Percentiles rank a stretch among this genome's conserved stretches.
These are phyloP conservation scores for Trematocara caparti DNA, from an alignment of 2,797 vertebrate species.

Conservation along the genomic window DNA sequence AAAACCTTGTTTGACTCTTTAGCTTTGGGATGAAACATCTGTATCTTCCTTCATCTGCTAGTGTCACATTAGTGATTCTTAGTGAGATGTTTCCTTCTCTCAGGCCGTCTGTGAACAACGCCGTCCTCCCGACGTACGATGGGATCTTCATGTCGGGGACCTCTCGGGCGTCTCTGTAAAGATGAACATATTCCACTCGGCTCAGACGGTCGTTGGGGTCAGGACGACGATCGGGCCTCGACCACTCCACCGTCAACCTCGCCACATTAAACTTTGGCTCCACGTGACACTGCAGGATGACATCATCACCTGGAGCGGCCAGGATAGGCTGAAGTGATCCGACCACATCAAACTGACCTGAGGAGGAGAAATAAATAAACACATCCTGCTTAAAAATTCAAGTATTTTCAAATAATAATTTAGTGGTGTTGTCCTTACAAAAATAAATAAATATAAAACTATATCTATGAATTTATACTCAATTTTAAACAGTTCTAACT, in stretches of 20 bases:
- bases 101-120: fast-evolving
- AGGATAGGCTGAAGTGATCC: neutral
- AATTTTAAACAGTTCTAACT: neutral
- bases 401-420: neutral
- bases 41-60: neutral
- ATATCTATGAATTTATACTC: neutral
- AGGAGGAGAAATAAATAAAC: neutral
- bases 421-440: neutral
- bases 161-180: neutral
- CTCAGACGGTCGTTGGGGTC: neutral
- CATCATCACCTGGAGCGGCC: neutral
- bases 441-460: neutral
- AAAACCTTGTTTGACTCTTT: fast-evolving
- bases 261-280: neutral
- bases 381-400: neutral
- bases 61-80: neutral
- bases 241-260: slow-evolving; percentile 16
- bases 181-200: neutral
- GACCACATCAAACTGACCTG: neutral
- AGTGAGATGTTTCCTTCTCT: neutral
- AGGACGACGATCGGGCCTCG: neutral
- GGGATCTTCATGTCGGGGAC: neutral
- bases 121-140: neutral
- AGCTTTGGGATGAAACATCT: slow-evolving; percentile 18
- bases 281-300: slow-evolving; percentile 6